Evolutionary conservation across 2,113 vertebrate genomes (phyloP).

Genomic region (Myotis brandtii): DNA sequence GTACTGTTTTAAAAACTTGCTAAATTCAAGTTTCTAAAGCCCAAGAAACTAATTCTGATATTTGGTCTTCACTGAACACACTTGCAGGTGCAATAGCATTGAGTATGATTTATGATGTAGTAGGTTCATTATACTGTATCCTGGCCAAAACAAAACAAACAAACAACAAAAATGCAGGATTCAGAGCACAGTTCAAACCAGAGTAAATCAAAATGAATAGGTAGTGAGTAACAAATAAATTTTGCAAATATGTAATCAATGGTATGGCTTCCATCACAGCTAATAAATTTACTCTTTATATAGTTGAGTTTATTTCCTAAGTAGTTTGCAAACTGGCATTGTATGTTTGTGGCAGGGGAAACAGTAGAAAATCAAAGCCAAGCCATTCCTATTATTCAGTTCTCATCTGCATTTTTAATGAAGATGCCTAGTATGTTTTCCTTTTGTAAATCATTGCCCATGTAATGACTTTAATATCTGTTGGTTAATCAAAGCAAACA

Average conservation of each 20-base stretch:
- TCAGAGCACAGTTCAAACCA: background rate
- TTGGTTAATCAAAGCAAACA: background rate
- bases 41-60: slow-evolving; percentile 30
- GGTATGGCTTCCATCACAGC: background rate
- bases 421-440: background rate
- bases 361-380: background rate
- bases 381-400: background rate
- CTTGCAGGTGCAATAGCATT: background rate
- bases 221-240: background rate
- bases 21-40: slow-evolving; percentile 32
- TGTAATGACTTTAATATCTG: background rate
- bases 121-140: background rate
- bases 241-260: background rate
- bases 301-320: slow-evolving; percentile 16
- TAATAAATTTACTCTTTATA: background rate
- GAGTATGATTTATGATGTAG: slow-evolving; percentile 54
- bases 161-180: background rate
- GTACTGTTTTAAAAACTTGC: slow-evolving; percentile 18
- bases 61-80: slow-evolving; percentile 11
- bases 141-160: background rate
- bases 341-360: too few species aligned
- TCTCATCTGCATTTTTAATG: slow-evolving; percentile 3
- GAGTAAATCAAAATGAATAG: background rate
- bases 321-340: background rate
- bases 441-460: background rate